Conservation (phyloP, 2,888 invertebrate genomes). For the Microplitis deprimator region DNA sequence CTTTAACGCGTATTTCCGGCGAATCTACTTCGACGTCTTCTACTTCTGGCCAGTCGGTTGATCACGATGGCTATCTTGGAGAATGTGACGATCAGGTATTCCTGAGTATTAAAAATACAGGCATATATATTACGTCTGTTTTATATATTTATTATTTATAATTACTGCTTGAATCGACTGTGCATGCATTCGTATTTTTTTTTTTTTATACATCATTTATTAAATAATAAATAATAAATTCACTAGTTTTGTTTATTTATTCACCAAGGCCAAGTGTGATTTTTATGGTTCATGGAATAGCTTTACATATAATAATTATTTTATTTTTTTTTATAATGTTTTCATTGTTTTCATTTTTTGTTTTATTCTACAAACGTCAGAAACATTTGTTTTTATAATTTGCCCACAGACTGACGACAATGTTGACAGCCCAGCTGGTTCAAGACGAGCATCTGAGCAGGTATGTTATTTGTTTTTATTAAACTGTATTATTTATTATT, state of each 20-base stretch:
- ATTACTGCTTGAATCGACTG: conserved; percentile 28
- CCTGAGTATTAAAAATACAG: not conserved
- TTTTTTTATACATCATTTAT: not conserved
- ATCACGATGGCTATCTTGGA: conserved; percentile 65
- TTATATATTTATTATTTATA: conserved; percentile 30
- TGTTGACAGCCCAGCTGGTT: conserved; percentile 74
- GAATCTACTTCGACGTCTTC: conserved; percentile 61
- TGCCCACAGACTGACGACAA: conserved; percentile 76
- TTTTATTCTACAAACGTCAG: conserved; percentile 59
- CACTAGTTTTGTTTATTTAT: not conserved
- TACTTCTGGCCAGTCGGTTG: conserved; percentile 64
- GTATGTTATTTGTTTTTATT: conserved; percentile 49
- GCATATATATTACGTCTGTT: not conserved
- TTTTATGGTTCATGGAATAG: conserved; percentile 3
- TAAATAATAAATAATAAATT: not conserved
- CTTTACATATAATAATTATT: not conserved
- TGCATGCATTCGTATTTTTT: conserved; percentile 2
- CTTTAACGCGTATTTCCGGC: conserved; percentile 57
- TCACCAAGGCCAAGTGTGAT: not conserved
- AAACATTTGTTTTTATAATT: conserved; percentile 65
- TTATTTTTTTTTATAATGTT: not conserved
- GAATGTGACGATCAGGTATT: conserved; percentile 69
- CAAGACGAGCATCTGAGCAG: conserved; percentile 69
- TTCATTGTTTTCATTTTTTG: conserved; percentile 13
- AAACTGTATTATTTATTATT: conserved; percentile 13